phyloP scores from a whole-genome alignment of 30 jellyfish, hydroid and myxozoan genomes.

The Turritopsis dohrnii region DNA sequence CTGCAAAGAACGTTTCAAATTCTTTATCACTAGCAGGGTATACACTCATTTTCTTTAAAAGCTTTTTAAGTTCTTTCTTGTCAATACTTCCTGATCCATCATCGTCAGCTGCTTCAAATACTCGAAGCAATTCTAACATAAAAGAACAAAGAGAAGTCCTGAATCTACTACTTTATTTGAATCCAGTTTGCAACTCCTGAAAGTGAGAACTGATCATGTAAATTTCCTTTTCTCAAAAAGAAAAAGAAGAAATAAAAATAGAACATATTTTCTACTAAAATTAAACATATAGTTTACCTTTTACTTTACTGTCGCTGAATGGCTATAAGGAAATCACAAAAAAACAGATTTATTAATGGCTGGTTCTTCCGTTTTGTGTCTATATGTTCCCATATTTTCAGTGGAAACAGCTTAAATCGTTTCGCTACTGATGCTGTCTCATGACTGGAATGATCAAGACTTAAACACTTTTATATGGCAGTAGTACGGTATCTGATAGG shows the following conservation, averaged over 20 bases:
- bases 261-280: too few relatives aligned
- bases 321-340: background rate
- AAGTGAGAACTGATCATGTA: too few relatives aligned
- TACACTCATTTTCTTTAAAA: conserved; percentile 8
- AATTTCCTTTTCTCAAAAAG: too few relatives aligned
- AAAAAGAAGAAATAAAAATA: too few relatives aligned
- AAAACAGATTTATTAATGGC: background rate
- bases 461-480: too few relatives aligned
- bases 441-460: too few relatives aligned
- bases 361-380: background rate
- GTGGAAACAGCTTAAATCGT: background rate
- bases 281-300: background rate
- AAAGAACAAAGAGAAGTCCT: too few relatives aligned
- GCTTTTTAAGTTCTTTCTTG: conserved; percentile 20
- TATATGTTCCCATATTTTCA: background rate
- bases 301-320: background rate
- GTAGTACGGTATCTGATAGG: too few relatives aligned
- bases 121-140: background rate
- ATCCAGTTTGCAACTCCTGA: too few relatives aligned
- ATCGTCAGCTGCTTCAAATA: conserved; percentile 14
- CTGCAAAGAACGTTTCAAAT: conserved; percentile 4
- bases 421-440: too few relatives aligned
- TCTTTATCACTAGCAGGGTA: conserved; percentile 26
- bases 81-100: conserved; percentile 30
- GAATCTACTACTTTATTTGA: too few relatives aligned